Conservation (phyloP, 1,140 invertebrate genomes). For the Plutomurus gul region DNA sequence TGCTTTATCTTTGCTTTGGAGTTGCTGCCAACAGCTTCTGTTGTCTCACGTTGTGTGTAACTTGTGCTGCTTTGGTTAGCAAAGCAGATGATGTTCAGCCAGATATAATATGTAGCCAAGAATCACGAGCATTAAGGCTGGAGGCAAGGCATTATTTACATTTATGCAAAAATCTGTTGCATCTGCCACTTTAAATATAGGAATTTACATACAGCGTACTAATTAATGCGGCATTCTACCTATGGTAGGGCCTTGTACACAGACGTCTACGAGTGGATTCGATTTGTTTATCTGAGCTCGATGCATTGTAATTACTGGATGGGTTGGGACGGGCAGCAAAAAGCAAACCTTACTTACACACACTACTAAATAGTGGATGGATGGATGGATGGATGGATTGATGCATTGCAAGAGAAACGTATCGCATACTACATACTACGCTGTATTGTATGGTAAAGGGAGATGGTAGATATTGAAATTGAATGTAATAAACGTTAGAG, state of each 20-base stretch:
- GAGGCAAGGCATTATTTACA: constrained; percentile 6
- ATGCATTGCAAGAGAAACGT: constrained; percentile 2
- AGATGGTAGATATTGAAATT: not conserved
- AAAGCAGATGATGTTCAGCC: not conserved
- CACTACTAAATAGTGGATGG: too few relatives aligned
- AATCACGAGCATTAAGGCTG: constrained; percentile 7
- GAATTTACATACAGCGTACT: constrained; percentile 24
- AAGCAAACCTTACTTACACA: constrained; percentile 10
- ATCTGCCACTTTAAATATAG: constrained; percentile 26
- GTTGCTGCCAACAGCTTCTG: not conserved
- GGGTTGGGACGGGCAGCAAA: not conserved
- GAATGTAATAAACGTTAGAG: not conserved
- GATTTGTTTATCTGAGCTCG: constrained; percentile 24
- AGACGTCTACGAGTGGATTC: constrained; percentile 25
- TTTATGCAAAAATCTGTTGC: constrained; percentile 22
- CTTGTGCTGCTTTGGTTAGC: not conserved
- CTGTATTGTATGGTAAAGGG: too few relatives aligned
- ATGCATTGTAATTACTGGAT: constrained; percentile 15
- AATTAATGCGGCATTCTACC: constrained; percentile 15
- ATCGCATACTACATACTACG: too few relatives aligned
- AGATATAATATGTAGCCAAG: not conserved
- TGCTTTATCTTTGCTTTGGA: too few relatives aligned
- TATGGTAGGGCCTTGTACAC: not conserved
- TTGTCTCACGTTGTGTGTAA: not conserved
- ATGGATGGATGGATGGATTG: not conserved